Base-by-base conservation (phyloP, 2,113 vertebrate species). In the Otocyon megalotis region DNA sequence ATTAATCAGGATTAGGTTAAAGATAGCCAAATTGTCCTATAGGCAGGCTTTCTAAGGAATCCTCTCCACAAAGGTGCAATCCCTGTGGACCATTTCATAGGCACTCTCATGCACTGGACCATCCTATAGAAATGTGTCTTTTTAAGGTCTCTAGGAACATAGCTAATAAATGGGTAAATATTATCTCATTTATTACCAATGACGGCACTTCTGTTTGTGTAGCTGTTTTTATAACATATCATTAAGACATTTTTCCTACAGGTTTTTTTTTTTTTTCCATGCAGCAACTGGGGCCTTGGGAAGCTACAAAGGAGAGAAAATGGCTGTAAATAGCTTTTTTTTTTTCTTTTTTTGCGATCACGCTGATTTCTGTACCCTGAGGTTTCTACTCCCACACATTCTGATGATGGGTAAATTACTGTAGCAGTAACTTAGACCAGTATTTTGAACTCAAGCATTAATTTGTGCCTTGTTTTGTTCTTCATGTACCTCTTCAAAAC, bases 331-430 rank as follows among this genome's bases (percentile, higher is more conserved):
- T 74, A 28, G 15, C 0, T 19, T 30, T n/a, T 53, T 63, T 8
- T 60, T 26, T 15, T 67, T 15, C 9, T 53, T 1, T 14, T 60
- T 93, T 85, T 67, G 8, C 24, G 24, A 37, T 71, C 43, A 83
- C 26, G 43, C n/a, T 71, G 60, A 82, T 83, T 94, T 88, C 43
- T 94, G 19, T 91, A 50, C 53, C 53, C 69, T 94, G 58, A 83
- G 53, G 32, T 82, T 96, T 97, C 48, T 92, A 35, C 48, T 92
- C 17, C 54, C 62, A 94, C 43, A 72, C 87, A 83, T 91, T 96
- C 22, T 84, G 48, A 72, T 95, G 14, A 65, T 71, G 48, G 22
- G n/a, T 89, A 92, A 94, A 96, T 93, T 32, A 84, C 37, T 50
- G 19, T 60, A 69, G 53, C 35, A 60, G 67, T 83, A 72, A 92